Evolutionary conservation across 2,113 vertebrate genomes (phyloP).

Genomic region (Myrmecobius fasciatus): DNA sequence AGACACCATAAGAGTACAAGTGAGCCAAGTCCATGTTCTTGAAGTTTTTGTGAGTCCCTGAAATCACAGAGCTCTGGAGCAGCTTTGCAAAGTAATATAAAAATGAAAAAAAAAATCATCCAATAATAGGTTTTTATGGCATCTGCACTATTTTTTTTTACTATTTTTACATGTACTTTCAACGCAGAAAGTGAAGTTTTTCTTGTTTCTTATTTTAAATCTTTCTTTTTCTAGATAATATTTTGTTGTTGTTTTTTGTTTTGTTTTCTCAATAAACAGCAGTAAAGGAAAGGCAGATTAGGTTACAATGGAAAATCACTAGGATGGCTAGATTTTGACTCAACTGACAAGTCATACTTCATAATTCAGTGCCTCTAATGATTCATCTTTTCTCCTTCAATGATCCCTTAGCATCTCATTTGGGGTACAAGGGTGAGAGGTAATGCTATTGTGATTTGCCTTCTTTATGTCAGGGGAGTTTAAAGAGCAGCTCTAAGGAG

Average conservation of each 20-base stretch:
- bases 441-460: background rate
- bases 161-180: slow-evolving; percentile 6
- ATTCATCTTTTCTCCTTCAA: slow-evolving; percentile 2
- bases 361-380: background rate
- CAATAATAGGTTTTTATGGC: background rate
- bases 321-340: background rate
- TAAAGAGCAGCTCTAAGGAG: background rate
- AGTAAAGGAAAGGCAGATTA: background rate
- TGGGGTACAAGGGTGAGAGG: background rate
- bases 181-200: slow-evolving; percentile 14
- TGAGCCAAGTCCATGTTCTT: background rate
- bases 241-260: background rate
- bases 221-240: background rate
- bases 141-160: slow-evolving; percentile 18
- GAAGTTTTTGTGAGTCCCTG: background rate
- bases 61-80: background rate
- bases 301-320: slow-evolving; percentile 19
- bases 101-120: background rate
- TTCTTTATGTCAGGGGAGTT: slow-evolving; percentile 23
- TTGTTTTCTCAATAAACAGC: background rate
- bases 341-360: background rate
- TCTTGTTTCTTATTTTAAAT: slow-evolving; percentile 23
- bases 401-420: background rate
- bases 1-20: background rate
- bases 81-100: background rate